phyloP scores from a whole-genome alignment of 2,797 vertebrate genomes.

The Melopsittacus undulatus region DNA sequence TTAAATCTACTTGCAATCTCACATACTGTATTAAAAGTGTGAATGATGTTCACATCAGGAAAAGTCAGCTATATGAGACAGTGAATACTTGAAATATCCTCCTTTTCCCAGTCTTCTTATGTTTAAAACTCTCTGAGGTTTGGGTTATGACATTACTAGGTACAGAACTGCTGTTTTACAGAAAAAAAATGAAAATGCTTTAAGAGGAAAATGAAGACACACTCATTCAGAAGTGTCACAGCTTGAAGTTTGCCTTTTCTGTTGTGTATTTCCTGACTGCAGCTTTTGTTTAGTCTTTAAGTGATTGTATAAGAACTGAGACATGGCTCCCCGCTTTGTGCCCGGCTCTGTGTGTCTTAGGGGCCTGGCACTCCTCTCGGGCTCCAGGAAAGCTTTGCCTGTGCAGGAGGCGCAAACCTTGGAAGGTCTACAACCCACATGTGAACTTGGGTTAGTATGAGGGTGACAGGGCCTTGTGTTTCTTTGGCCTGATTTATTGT shows the following conservation, averaged over 20 bases:
- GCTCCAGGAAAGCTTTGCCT: not conserved
- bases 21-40: not conserved
- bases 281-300: not conserved
- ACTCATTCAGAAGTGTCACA: not conserved
- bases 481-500: not conserved
- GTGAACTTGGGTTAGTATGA: not conserved
- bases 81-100: not conserved
- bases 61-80: not conserved
- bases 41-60: not conserved
- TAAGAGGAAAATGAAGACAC: not conserved
- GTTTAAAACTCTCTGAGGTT: not conserved
- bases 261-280: not conserved
- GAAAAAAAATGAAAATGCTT: not conserved
- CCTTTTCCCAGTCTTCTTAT: not conserved
- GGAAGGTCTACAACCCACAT: rapidly evolving
- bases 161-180: not conserved
- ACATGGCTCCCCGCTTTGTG: rapidly evolving
- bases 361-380: not conserved
- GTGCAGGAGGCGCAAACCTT: not conserved
- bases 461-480: not conserved
- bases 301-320: not conserved
- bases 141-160: not conserved
- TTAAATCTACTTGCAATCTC: not conserved
- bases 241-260: not conserved
- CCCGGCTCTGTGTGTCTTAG: not conserved